These are phyloP conservation scores for Copidosoma floridanum DNA, from an alignment of 1,140 invertebrate genomes.

Conservation along the genomic window DNA sequence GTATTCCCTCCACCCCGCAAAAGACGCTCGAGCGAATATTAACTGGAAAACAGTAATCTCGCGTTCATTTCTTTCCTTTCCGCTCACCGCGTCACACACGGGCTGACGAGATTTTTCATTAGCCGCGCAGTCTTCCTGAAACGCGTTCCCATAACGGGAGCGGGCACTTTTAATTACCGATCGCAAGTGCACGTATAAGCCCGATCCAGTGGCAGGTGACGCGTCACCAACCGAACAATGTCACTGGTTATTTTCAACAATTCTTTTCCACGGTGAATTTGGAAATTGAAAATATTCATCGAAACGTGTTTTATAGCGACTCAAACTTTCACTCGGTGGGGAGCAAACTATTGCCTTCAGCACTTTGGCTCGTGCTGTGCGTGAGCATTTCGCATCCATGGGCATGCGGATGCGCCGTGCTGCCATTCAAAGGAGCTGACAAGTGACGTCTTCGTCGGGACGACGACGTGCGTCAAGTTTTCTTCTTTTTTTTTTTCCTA, in stretches of 20 bases:
- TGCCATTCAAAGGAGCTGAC: conserved; percentile 1
- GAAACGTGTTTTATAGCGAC: no score
- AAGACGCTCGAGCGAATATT: no score
- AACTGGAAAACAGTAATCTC: not conserved
- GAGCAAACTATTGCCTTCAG: no score
- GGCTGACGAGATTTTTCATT: conserved; percentile 50
- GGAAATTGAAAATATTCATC: no score
- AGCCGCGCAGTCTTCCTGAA: conserved; percentile 31
- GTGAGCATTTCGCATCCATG: not conserved
- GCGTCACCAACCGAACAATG: no score
- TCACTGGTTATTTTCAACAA: no score
- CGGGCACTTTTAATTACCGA: conserved; percentile 51
- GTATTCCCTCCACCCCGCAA: no score
- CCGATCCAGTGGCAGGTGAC: no score
- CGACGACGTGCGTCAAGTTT: not conserved
- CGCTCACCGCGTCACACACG: conserved; percentile 36
- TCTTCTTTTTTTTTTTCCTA: not conserved
- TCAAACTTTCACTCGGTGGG: no score
- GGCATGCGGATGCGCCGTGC: not conserved
- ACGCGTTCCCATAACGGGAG: conserved; percentile 45
- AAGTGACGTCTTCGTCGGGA: conserved; percentile 10
- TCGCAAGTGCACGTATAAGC: no score
- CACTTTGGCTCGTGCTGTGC: not conserved
- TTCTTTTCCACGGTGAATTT: no score
- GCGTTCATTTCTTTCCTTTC: not conserved